A percentile compares a stretch with the other conserved stretches of the same genome.
phyloP scores from a whole-genome alignment of 2,113 vertebrate species.

The Leucosticte australis region DNA sequence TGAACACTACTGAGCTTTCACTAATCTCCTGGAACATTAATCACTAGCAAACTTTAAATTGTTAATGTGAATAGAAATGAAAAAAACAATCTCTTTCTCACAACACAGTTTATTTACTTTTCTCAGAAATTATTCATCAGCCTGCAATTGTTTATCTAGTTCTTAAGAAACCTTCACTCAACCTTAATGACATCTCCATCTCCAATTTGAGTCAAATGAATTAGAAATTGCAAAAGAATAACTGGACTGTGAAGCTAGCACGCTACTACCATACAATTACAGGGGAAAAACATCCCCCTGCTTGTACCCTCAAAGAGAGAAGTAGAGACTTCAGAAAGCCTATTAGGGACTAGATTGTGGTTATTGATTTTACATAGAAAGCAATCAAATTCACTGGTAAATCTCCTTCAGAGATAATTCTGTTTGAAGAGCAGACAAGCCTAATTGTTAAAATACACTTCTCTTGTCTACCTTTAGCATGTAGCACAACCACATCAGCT shows the following conservation, averaged over 20 bases:
- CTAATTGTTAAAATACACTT: neutral
- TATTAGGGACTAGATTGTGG: neutral
- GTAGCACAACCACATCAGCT: neutral
- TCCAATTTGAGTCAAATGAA: neutral
- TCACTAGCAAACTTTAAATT: neutral
- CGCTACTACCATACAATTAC: neutral
- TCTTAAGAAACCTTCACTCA: conserved; percentile 6
- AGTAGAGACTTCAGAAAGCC: neutral
- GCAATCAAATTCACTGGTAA: conserved; percentile 27
- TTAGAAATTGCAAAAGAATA: neutral
- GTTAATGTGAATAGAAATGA: conserved; percentile 1
- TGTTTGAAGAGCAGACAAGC: neutral
- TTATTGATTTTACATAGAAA: conserved; percentile 45
- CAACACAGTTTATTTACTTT: neutral
- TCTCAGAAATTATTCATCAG: neutral
- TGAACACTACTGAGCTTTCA: conserved; percentile 24
- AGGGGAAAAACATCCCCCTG: neutral
- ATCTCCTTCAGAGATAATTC: conserved; percentile 7
- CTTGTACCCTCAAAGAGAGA: neutral
- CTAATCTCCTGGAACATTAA: conserved; percentile 3
- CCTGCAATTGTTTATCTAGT: neutral
- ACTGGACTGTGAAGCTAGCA: neutral
- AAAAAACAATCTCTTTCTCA: conserved; percentile 1
- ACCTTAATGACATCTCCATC: neutral
- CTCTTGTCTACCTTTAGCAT: neutral